These are phyloP conservation scores for Syngnathus floridae DNA, from an alignment of 2,113 vertebrate genomes.

Conservation along the genomic window DNA sequence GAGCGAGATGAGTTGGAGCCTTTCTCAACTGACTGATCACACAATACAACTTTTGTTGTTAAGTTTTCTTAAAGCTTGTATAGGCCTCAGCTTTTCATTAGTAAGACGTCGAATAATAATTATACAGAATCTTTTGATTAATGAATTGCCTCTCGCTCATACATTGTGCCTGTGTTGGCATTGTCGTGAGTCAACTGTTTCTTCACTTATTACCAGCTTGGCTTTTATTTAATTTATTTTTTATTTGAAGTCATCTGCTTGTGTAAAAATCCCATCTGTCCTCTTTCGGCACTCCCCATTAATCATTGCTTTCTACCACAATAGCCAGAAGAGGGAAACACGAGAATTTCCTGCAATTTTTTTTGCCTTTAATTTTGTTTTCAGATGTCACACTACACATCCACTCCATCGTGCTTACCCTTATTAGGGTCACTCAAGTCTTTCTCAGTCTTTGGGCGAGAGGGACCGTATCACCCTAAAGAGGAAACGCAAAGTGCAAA, in stretches of 20 bases:
- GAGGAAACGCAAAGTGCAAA: too few species aligned
- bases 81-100: neutral
- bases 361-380: neutral
- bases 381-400: too few species aligned
- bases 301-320: constrained; percentile 26
- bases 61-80: neutral
- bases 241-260: constrained; percentile 48
- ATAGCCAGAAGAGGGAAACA: neutral
- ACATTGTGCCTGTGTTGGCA: neutral
- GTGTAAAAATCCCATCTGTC: constrained; percentile 62
- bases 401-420: too few species aligned
- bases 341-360: neutral
- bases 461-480: too few species aligned
- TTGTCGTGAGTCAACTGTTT: constrained; percentile 45
- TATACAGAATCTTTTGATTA: neutral
- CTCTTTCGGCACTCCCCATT: constrained; percentile 38
- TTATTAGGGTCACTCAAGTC: too few species aligned
- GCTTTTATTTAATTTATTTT: constrained; percentile 41
- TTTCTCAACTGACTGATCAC: neutral
- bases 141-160: neutral
- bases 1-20: neutral
- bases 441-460: too few species aligned
- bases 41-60: too few species aligned
- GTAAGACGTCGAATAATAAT: neutral
- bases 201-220: constrained; percentile 43